Percentiles rank a stretch among this genome's conserved stretches.
Conservation (phyloP, 2,797 vertebrate species). For the Helostoma temminkii region DNA sequence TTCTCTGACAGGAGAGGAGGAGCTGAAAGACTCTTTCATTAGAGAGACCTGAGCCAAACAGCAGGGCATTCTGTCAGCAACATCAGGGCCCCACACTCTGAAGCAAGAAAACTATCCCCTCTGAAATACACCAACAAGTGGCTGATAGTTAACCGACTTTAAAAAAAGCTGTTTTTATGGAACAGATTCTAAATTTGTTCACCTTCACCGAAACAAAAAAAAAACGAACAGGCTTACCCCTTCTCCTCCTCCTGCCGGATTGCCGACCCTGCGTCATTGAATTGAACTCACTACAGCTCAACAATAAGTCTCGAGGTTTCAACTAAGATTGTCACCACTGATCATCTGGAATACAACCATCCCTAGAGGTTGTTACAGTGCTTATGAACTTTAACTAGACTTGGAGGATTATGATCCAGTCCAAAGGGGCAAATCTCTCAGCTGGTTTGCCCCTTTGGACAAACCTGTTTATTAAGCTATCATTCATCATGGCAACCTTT, state of each 20-base stretch:
- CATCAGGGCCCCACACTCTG: constrained; percentile 27
- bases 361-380: constrained; percentile 35
- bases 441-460: not conserved
- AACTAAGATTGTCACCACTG: constrained; percentile 1
- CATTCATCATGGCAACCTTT: constrained; percentile 1
- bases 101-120: constrained; percentile 4
- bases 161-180: not conserved
- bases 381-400: constrained; percentile 74
- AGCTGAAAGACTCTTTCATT: constrained; percentile 80
- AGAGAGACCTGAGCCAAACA: constrained; percentile 57
- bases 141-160: not conserved
- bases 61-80: constrained; percentile 57
- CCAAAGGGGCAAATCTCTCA: constrained; percentile 72
- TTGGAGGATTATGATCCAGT: constrained; percentile 71
- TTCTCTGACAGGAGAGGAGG: constrained; percentile 40
- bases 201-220: not conserved
- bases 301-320: constrained; percentile 2
- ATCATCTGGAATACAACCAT: constrained; percentile 37
- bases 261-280: constrained; percentile 56
- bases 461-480: constrained; percentile 1
- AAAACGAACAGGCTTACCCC: constrained; percentile 65
- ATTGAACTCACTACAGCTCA: not conserved
- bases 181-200: constrained; percentile 5
- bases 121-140: constrained; percentile 9
- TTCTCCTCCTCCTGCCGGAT: constrained; percentile 58